A percentile compares a stretch with the other conserved stretches of the same genome.
Conservation (phyloP, 2,113 vertebrate species). For the Malaclemys terrapin region DNA sequence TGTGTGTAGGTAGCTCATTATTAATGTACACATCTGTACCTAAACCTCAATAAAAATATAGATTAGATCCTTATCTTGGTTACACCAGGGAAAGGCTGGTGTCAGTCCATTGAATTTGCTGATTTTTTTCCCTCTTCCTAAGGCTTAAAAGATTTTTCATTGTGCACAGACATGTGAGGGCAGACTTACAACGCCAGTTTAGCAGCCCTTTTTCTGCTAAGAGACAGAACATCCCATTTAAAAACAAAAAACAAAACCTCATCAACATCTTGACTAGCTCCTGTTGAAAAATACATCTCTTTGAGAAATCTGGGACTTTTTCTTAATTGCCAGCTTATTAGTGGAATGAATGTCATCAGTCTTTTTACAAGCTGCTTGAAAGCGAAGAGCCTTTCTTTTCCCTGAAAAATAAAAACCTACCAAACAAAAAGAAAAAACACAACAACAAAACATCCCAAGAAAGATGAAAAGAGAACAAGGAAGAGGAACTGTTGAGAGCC, state of each 20-base stretch:
- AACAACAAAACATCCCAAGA: slow-evolving; percentile 73
- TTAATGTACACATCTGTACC: fast-evolving
- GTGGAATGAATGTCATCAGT: slow-evolving; percentile 52
- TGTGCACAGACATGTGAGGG: slow-evolving; percentile 57
- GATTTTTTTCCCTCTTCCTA: neutral
- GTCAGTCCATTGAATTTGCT: neutral
- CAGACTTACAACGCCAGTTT: slow-evolving; percentile 61
- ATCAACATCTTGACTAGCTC: slow-evolving; percentile 55
- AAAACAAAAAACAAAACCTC: neutral
- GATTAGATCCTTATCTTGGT: neutral
- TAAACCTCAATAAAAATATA: neutral
- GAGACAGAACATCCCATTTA: neutral
- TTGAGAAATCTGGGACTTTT: slow-evolving; percentile 60
- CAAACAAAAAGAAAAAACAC: slow-evolving; percentile 45
- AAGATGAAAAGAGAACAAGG: slow-evolving; percentile 70
- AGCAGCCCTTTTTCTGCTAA: slow-evolving; percentile 2
- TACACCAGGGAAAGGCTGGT: neutral
- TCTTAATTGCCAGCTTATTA: slow-evolving; percentile 72
- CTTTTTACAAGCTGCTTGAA: slow-evolving; percentile 52
- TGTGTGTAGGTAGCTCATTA: neutral
- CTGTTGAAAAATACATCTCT: slow-evolving; percentile 52
- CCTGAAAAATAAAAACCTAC: neutral
- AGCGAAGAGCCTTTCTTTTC: slow-evolving; percentile 58
- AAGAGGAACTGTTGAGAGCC: slow-evolving; percentile 71
- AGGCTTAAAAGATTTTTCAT: slow-evolving; percentile 32